Evolutionary conservation across 2,797 vertebrate species (phyloP), one percentile per base, ranked within the genome.

Genomic region (Darevskia mixta): DNA sequence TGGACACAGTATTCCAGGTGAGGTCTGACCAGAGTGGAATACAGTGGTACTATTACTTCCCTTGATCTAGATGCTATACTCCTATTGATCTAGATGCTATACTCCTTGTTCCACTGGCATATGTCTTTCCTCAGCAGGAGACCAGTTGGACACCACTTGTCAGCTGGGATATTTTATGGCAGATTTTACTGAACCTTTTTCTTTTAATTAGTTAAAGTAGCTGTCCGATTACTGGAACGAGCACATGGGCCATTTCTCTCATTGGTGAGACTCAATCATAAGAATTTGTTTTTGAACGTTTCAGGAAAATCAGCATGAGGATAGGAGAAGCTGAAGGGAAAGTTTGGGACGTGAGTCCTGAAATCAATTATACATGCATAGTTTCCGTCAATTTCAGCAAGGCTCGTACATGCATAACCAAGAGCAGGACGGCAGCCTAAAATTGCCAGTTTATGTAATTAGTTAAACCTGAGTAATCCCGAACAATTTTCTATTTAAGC

Each of bases 351-450:
- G 79, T 27, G 58, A 29, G 23, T 79, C 66, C 67, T 71, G 35
- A 88, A 87, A 88, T 43, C 76, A 88, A 64, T 78, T 88, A 64
- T 88, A 32, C 29, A 72, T 72, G 55, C 77, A 88, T 88, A 32
- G 5, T 80, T 85, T 88, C 67, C 15, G 4, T 88, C 76, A 64
- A 80, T 73, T 75, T 43, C 58, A 85, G 25, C 5, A 43, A 32
- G 9, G n/a, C n/a, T 83, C 17, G 3, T 45, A 73, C 38, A 73
- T 73, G 15, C 41, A 73, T 85, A 75, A 66, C 71, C 73, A 80
- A 80, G 67, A 38, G 27, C 18, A 55, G n/a, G 49, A 88, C 17
- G 18, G 58, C 83, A 88, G 77, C n/a, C 32, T 88, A 58, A 81
- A 75, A 85, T 49, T 80, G 25, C 87, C 88, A 32, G 90, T 61